Conservation (phyloP, 2,113 vertebrate species). For the Dendropsophus ebraccatus region DNA sequence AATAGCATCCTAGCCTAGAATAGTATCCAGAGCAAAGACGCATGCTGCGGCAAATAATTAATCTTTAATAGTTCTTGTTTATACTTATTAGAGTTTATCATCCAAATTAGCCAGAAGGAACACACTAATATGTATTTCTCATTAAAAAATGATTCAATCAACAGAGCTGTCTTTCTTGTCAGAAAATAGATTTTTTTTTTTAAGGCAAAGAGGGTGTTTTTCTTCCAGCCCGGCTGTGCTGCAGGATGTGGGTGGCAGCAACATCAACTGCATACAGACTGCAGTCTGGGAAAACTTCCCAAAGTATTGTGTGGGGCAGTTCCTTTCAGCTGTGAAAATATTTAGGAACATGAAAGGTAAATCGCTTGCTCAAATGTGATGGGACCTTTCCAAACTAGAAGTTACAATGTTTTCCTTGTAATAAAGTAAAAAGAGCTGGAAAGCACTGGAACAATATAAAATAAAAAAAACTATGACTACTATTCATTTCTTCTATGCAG, state of each 20-base stretch:
- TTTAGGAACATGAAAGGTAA: slow-evolving; percentile 58
- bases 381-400: slow-evolving; percentile 48
- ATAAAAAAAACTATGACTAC: neutral
- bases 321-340: slow-evolving; percentile 74
- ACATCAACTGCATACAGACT: slow-evolving; percentile 63
- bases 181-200: slow-evolving; percentile 34
- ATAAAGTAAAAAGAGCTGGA: neutral
- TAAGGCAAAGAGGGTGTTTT: slow-evolving; percentile 34
- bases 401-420: neutral
- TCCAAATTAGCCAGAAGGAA: slow-evolving; percentile 46
- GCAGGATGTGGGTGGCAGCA: slow-evolving; percentile 61
- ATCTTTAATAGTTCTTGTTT: slow-evolving; percentile 33
- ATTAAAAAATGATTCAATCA: slow-evolving; percentile 42
- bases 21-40: neutral
- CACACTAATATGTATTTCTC: slow-evolving; percentile 49
- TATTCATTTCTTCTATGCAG: neutral
- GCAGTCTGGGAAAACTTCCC: slow-evolving; percentile 66
- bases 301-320: slow-evolving; percentile 65
- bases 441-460: neutral
- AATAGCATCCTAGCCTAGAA: too few relatives aligned
- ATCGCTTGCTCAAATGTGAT: slow-evolving; percentile 54
- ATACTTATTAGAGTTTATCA: slow-evolving; percentile 24
- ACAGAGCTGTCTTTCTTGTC: slow-evolving; percentile 46
- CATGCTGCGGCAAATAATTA: slow-evolving; percentile 11
- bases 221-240: slow-evolving; percentile 58